These are phyloP conservation scores for Esox niger DNA, from an alignment of 2,113 vertebrate species.

Conservation along the genomic window DNA sequence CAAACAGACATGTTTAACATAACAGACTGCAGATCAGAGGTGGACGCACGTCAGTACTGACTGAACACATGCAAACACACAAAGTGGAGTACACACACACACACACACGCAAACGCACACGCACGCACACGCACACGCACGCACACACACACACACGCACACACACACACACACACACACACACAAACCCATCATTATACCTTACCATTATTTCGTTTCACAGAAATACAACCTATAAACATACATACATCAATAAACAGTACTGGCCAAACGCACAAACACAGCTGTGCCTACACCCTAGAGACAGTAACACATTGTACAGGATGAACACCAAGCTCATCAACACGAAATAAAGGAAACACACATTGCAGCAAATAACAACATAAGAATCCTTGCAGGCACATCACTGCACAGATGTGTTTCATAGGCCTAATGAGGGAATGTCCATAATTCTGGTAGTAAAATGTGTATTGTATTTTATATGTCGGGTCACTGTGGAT, in stretches of 20 bases:
- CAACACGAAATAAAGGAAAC: background rate
- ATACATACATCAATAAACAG: background rate
- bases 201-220: no score
- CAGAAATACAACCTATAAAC: background rate
- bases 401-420: background rate
- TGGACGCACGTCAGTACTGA: background rate
- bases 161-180: background rate
- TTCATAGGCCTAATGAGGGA: no score
- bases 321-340: no score
- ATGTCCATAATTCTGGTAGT: no score
- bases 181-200: background rate
- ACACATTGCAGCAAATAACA: conserved; percentile 10
- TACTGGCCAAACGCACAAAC: background rate
- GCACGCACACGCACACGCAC: background rate
- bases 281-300: no score
- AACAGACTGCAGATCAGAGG: background rate
- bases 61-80: background rate
- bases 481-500: no score
- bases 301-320: no score
- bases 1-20: conserved; percentile 12
- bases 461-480: no score
- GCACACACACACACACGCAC: background rate
- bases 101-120: background rate
- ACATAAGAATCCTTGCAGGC: background rate
- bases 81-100: background rate